Evolutionary conservation across 1,140 invertebrate species (phyloP).

Genomic region (Sycobia sp.): DNA sequence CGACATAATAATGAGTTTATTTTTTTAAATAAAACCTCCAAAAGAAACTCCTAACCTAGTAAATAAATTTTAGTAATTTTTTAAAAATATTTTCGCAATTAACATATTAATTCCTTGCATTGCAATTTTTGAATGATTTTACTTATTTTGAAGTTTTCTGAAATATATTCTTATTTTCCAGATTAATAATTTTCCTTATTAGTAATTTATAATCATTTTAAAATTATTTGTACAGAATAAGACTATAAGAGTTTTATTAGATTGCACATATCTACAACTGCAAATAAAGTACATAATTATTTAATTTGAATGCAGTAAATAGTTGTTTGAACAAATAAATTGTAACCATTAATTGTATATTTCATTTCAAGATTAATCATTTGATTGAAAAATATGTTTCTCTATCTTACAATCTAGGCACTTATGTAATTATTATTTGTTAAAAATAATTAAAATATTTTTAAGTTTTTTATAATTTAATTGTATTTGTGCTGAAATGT

Average conservation of each 20-base stretch:
- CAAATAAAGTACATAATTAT: conserved; percentile 9
- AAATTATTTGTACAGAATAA: conserved; percentile 16
- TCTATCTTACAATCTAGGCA: not conserved
- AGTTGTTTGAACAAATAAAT: not conserved
- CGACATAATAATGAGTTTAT: conserved; percentile 17
- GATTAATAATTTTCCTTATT: too few relatives aligned
- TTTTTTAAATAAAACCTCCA: conserved; percentile 30
- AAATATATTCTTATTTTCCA: too few relatives aligned
- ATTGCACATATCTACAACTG: not conserved
- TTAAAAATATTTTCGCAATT: not conserved
- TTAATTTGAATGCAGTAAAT: not conserved
- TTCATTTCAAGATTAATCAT: too few relatives aligned
- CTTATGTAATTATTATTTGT: too few relatives aligned
- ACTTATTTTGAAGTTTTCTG: conserved; percentile 7
- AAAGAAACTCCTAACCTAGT: conserved; percentile 11
- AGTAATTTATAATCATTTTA: conserved; percentile 6
- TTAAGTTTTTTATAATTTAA: too few relatives aligned
- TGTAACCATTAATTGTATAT: too few relatives aligned
- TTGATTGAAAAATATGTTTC: not conserved
- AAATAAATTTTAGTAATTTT: conserved; percentile 5
- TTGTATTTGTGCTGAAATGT: too few relatives aligned
- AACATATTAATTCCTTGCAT: not conserved
- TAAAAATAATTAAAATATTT: too few relatives aligned
- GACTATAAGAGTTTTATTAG: conserved; percentile 1
- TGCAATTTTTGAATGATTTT: not conserved